A percentile compares a stretch with the other conserved stretches of the same genome.
These are phyloP conservation scores for Thinocorus orbignyianus DNA, from an alignment of 2,113 vertebrate genomes.

Conservation along the genomic window DNA sequence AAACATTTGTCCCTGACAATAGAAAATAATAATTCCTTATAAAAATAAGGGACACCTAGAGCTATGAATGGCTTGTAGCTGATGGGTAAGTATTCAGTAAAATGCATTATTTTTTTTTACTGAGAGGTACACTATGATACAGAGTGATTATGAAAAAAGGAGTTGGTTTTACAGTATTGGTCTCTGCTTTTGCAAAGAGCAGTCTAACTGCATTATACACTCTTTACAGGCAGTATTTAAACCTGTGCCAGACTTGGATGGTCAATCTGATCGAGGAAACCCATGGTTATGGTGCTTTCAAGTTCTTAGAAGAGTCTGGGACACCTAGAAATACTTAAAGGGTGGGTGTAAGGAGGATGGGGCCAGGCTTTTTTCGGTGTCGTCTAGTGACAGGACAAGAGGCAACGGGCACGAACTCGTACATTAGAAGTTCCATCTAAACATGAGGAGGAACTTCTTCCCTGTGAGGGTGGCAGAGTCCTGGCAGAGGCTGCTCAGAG, in stretches of 20 bases:
- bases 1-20: neutral
- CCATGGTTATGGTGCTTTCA: fast-evolving
- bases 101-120: neutral
- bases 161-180: neutral
- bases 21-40: neutral
- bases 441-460: too few species aligned
- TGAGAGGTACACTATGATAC: neutral
- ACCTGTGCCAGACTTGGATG: neutral
- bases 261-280: neutral
- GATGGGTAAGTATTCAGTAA: neutral
- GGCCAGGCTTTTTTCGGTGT: too few species aligned
- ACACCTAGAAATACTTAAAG: too few species aligned
- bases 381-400: too few species aligned
- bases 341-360: too few species aligned
- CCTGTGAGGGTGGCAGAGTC: too few species aligned
- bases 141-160: neutral
- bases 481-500: too few species aligned
- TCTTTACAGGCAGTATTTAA: neutral
- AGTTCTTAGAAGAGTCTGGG: neutral
- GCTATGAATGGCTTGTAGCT: neutral
- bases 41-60: neutral
- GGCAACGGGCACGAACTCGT: too few species aligned
- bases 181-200: neutral
- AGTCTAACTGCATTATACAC: neutral
- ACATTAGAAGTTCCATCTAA: too few species aligned